A percentile compares a stretch with the other conserved stretches of the same genome.
phyloP scores from a whole-genome alignment of 2,113 vertebrate genomes.

The Parotia lawesii region DNA sequence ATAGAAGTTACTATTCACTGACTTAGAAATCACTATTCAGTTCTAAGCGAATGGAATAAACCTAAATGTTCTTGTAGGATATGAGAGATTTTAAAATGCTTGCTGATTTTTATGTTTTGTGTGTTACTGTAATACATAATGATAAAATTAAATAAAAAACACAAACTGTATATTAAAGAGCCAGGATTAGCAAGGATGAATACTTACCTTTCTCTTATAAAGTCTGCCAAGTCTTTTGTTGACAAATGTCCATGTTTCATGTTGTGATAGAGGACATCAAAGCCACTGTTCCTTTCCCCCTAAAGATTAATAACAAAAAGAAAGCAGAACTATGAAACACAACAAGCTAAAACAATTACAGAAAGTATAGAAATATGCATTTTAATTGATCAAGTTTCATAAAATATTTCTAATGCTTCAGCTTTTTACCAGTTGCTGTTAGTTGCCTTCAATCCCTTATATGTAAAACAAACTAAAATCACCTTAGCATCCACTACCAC shows the following conservation, averaged over 20 bases:
- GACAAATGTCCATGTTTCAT: conserved; percentile 96
- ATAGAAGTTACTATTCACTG: neutral
- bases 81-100: neutral
- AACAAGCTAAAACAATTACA: neutral
- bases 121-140: neutral
- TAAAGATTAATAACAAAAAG: conserved; percentile 48
- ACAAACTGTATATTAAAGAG: neutral
- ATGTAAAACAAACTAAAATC: neutral
- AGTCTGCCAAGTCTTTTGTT: conserved; percentile 90
- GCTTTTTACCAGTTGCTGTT: neutral
- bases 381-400: neutral
- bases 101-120: neutral
- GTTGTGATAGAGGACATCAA: conserved; percentile 93
- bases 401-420: neutral
- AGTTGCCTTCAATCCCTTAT: neutral
- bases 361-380: neutral
- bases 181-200: conserved; percentile 1
- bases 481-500: neutral
- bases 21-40: neutral
- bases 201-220: conserved; percentile 91
- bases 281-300: conserved; percentile 93
- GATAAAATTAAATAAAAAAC: neutral
- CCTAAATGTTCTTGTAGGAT: neutral
- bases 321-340: neutral
- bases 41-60: neutral